Evolutionary conservation across 1,140 invertebrate genomes (phyloP), one percentile per base, ranked within the genome.

Genomic region (Drosophila chauvacae): DNA sequence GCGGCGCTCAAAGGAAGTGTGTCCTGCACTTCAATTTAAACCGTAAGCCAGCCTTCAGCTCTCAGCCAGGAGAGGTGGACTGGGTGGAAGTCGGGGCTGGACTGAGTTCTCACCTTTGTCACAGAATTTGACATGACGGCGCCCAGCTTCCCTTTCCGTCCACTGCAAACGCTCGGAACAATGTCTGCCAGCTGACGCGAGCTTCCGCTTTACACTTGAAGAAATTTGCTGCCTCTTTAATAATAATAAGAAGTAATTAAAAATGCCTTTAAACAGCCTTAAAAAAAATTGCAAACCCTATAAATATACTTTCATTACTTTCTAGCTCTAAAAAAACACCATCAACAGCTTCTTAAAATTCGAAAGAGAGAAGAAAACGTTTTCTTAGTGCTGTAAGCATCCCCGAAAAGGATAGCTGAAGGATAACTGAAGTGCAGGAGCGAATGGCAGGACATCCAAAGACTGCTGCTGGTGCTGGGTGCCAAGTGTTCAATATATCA

Each of bases 401-500:
- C 47, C 11, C 26, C 13, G 42, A 72, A 35, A 55, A 28, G 18
- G 11, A 48, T 20, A 28, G 23, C n/a, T 59, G 35, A 63, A 60
- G 56, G 44, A 73, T 60, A 59, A 60, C 55, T 53, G 30, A 51
- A 70, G 61, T 47, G 37, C 30, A 11, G 37, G 23, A 72, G 35
- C 18, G 11, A 71, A 71, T 16, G 66, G 28, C 62, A 55, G 69
- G 66, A 60, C 37, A 50, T 7, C 59, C 59, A 69, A 84, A 80
- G 84, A 88, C 80, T 82, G 84, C 87, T 87, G 83, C 83, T 88
- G 83, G 79, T 88, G 84, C 78, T 77, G 64, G 55, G 83, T 85
- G 84, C 84, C 83, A 88, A 88, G 84, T 88, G 84, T 88, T 88
- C 84, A 88, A 88, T 88, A 88, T 88, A 88, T 88, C 84, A 88